Evolutionary conservation across 2,888 invertebrate species (phyloP), one percentile per base, ranked within the genome.

Genomic region (Lithophane leautieri): DNA sequence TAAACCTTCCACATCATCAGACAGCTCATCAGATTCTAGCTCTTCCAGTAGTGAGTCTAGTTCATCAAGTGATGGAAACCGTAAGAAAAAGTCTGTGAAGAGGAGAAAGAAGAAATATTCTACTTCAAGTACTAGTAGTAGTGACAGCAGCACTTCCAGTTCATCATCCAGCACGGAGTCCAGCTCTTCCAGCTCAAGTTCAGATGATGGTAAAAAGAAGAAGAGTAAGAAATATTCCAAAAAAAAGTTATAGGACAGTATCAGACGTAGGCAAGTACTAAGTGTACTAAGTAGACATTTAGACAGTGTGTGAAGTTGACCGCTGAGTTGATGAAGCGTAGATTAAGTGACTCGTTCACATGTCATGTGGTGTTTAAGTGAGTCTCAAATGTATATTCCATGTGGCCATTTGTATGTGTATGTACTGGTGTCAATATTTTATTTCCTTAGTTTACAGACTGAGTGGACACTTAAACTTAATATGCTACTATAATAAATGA

Each of bases 1-100:
- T 58, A 94, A 94, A 87, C 84, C 83, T n/a, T 95, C 95, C 47
- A 94, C 95, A 58, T 93, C 95, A 73, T 94, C 96, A 44, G 94
- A 94, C 3, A 93, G 91, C 70, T 93, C 95, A 40, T 92, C 95
- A 34, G 93, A 93, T 25, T 90, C 94, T 40, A 95, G 93, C 87
- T 93, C 94, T 56, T 91, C 95, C 7, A 94, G 92, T 81, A 94
- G 93, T 83, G 93, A 93, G 9, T 92, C 94, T 58, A 95, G 93
- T 86, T 94, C 95, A 34, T 94, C 95, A 22, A 95, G 94, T 89
- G 94, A 94, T 54, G 90, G 89, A 56, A 92, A 92, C 78, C 88
- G 84, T 68, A 94, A 90, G 74, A 95, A 92, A 84, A 95, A 90
- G 70, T 72, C 88, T 42, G 89, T 85, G 16, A 89, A 82, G 83